A percentile compares a stretch with the other conserved stretches of the same genome.
phyloP scores from a whole-genome alignment of 1,140 invertebrate species.

The Alviniconcha marisindica region DNA sequence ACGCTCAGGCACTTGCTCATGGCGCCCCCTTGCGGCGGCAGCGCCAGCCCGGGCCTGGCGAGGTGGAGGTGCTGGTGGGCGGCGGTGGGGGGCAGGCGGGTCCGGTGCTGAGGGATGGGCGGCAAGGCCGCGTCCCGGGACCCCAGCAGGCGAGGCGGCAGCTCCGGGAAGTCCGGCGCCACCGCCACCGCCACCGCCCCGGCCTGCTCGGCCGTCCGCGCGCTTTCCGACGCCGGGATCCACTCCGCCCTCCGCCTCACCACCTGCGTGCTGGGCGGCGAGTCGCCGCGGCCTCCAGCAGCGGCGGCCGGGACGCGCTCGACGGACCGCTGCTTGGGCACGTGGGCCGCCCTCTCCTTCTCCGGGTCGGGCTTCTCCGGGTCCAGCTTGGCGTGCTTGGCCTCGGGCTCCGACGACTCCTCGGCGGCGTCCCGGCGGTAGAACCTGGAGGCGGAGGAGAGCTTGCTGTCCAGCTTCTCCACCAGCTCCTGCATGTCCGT shows the following conservation, averaged over 20 bases:
- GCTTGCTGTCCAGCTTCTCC: slow-evolving; percentile 35
- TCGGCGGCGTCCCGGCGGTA: slow-evolving; percentile 9
- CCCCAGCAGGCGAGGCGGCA: neutral
- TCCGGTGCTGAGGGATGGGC: neutral
- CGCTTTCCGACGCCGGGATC: slow-evolving; percentile 37
- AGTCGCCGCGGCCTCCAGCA: neutral
- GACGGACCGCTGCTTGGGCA: neutral
- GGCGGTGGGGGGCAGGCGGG: neutral
- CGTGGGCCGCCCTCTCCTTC: neutral
- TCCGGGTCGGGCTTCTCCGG: neutral
- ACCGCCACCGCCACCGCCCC: neutral
- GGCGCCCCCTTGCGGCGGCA: slow-evolving; percentile 3
- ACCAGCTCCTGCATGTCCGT: slow-evolving; percentile 50
- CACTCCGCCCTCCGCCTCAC: slow-evolving; percentile 39
- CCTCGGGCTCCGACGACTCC: neutral
- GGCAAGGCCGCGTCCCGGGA: neutral
- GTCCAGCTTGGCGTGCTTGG: slow-evolving; percentile 1
- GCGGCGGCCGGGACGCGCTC: neutral
- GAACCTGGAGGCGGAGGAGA: neutral
- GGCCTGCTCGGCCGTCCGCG: neutral
- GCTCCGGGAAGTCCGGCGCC: slow-evolving; percentile 22
- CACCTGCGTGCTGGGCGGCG: slow-evolving; percentile 28
- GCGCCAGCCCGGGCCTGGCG: neutral
- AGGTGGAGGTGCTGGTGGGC: neutral
- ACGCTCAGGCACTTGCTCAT: slow-evolving; percentile 73